These are phyloP conservation scores for Tachina lurida DNA, from an alignment of 2,888 invertebrate species.

Conservation along the genomic window DNA sequence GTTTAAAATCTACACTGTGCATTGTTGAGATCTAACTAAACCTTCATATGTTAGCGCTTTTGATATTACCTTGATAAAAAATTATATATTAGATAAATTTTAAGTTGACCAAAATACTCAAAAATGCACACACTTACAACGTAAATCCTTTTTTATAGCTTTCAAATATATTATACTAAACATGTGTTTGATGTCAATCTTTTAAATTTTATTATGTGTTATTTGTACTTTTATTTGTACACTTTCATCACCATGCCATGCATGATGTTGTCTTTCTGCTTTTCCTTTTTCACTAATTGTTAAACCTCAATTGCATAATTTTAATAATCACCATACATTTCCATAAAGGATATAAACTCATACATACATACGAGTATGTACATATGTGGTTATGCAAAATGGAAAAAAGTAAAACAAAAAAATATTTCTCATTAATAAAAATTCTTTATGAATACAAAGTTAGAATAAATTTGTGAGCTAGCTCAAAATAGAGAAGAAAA, in stretches of 20 bases:
- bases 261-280: neutral
- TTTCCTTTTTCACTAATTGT: slow-evolving; percentile 31
- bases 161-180: no score
- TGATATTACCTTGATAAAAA: no score
- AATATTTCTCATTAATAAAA: slow-evolving; percentile 63
- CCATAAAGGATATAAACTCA: slow-evolving; percentile 20
- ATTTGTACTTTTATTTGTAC: neutral
- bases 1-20: no score
- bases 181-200: neutral
- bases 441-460: slow-evolving; percentile 53
- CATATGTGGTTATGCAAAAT: neutral
- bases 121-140: no score
- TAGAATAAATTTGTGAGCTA: slow-evolving; percentile 32
- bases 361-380: neutral
- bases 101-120: no score
- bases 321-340: slow-evolving; percentile 54
- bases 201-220: neutral
- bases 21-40: no score
- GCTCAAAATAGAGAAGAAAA: neutral
- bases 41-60: no score
- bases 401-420: slow-evolving; percentile 32
- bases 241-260: neutral
- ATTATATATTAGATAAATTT: no score
- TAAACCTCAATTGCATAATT: slow-evolving; percentile 56
- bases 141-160: no score